Percentiles rank a stretch among this genome's conserved stretches.
Evolutionary conservation across 64 coral and sea anemone genomes (phyloP).

Genomic region (Platygyra sinensis): DNA sequence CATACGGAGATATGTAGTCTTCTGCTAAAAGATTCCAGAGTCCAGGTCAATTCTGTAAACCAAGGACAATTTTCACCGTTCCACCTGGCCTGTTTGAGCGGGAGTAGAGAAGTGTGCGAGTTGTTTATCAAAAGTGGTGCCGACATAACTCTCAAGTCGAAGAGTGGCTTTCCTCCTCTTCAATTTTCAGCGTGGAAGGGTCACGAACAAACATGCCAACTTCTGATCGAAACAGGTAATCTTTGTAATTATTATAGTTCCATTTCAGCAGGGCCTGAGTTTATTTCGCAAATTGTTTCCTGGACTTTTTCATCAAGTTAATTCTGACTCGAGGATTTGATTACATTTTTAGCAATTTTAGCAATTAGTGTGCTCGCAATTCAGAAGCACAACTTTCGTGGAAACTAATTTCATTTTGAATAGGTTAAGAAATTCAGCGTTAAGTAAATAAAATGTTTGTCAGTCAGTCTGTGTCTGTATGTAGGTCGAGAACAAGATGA

Average conservation of each 20-base stretch:
- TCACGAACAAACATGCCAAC: background rate
- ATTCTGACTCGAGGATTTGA: no score
- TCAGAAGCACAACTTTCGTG: no score
- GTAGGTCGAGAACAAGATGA: no score
- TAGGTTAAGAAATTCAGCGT: no score
- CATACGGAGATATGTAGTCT: constrained; percentile 16
- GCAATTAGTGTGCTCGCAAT: no score
- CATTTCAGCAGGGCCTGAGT: no score
- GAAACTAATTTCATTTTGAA: no score
- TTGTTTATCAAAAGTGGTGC: background rate
- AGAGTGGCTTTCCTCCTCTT: background rate
- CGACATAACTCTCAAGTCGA: background rate
- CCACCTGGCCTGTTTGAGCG: background rate
- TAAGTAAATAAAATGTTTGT: no score
- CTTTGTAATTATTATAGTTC: background rate
- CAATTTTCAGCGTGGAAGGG: background rate
- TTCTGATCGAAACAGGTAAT: constrained; percentile 14
- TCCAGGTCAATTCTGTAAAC: background rate
- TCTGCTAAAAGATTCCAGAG: constrained; percentile 19
- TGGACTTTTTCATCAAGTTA: no score
- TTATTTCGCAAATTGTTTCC: no score
- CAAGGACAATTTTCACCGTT: background rate
- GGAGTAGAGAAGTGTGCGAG: constrained; percentile 18
- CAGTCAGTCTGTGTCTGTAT: no score
- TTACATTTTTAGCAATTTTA: no score